Conservation (phyloP, 2,797 vertebrate genomes). For the Anas bahamensis region DNA sequence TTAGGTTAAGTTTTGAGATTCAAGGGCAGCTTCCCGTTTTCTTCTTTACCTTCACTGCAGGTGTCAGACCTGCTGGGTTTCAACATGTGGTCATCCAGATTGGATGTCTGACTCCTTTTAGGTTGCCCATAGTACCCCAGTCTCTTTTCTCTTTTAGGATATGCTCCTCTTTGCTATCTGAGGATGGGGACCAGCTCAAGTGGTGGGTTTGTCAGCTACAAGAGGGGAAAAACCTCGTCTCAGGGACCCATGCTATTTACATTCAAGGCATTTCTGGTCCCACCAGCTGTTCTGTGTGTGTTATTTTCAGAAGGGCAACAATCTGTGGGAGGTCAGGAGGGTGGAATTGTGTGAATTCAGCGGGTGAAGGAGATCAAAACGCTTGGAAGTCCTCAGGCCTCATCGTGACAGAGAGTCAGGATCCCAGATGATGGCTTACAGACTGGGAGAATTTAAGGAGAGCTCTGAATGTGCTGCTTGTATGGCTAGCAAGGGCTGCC, state of each 20-base stretch:
- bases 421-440: not conserved
- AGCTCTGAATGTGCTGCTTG: not conserved
- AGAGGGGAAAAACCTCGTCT: not conserved
- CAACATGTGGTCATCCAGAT: not conserved
- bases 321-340: conserved; percentile 54
- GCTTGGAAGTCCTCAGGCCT: not conserved
- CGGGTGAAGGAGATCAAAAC: conserved; percentile 24
- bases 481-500: not conserved
- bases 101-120: not conserved
- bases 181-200: not conserved
- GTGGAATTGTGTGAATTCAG: conserved; percentile 65
- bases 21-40: not conserved
- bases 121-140: not conserved
- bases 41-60: not conserved
- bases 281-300: conserved; percentile 69
- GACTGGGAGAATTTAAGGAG: not conserved
- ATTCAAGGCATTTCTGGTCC: conserved; percentile 61
- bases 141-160: not conserved
- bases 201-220: not conserved
- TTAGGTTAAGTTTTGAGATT: not conserved
- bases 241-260: conserved; percentile 55
- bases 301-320: conserved; percentile 79
- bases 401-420: not conserved
- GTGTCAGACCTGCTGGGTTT: not conserved
- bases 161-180: not conserved